Evolutionary conservation across 2,113 vertebrate genomes (phyloP).

Genomic region (Girardinichthys multiradiatus): DNA sequence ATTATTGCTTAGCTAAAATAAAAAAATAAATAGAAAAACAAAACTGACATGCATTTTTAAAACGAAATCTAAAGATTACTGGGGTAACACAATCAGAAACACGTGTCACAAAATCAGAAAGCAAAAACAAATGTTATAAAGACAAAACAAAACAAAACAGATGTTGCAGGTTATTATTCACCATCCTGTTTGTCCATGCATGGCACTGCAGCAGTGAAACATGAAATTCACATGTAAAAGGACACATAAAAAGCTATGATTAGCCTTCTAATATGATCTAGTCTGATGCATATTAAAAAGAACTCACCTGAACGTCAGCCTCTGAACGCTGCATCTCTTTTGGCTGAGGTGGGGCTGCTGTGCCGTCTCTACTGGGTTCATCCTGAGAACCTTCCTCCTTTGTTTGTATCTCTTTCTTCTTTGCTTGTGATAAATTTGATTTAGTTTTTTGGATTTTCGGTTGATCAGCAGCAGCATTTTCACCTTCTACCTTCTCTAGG

Average conservation of each 20-base stretch:
- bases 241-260: not conserved
- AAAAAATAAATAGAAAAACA: too few relatives aligned
- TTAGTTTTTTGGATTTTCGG: slow-evolving; percentile 10
- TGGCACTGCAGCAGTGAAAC: slow-evolving; percentile 38
- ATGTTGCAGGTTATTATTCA: slow-evolving; percentile 14
- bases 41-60: too few relatives aligned
- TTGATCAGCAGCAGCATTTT: not conserved
- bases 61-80: too few relatives aligned
- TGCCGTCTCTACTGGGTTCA: not conserved
- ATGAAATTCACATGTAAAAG: not conserved
- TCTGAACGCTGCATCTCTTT: not conserved
- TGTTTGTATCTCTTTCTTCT: slow-evolving; percentile 6
- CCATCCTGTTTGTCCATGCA: slow-evolving; percentile 13
- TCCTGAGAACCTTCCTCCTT: not conserved
- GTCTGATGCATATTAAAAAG: not conserved
- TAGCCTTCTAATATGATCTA: not conserved
- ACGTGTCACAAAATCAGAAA: not conserved
- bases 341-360: not conserved
- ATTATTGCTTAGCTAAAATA: too few relatives aligned
- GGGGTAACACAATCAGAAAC: not conserved
- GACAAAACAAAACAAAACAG: not conserved
- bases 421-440: slow-evolving; percentile 1
- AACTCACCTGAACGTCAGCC: slow-evolving; percentile 37
- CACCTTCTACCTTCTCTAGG: slow-evolving; percentile 7
- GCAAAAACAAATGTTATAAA: not conserved